These are phyloP conservation scores for Archocentrus centrarchus DNA, from an alignment of 2,113 vertebrate species.

Conservation along the genomic window DNA sequence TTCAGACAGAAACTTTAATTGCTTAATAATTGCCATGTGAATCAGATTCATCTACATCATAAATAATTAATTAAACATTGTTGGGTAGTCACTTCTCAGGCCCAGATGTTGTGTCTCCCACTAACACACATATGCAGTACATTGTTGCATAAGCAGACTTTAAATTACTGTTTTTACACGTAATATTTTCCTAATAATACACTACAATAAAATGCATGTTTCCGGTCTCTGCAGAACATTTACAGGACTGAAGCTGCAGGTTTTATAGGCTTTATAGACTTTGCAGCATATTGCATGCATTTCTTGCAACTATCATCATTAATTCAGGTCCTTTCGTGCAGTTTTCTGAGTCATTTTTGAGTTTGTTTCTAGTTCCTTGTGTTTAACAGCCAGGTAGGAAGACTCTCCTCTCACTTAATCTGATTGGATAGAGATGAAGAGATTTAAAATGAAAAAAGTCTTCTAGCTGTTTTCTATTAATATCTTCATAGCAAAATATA, in stretches of 20 bases:
- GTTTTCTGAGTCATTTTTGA: not conserved
- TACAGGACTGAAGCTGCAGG: not conserved
- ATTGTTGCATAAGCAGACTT: not conserved
- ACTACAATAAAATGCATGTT: not conserved
- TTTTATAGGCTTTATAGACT: not conserved
- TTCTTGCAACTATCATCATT: not conserved
- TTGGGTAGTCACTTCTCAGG: not conserved
- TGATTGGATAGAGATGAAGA: not conserved
- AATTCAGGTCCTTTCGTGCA: not conserved
- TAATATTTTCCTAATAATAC: not conserved
- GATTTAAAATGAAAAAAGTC: accelerated
- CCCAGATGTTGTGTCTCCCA: not conserved
- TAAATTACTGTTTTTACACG: not conserved
- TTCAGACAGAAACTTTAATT: constrained; percentile 21
- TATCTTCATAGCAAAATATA: not conserved
- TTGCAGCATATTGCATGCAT: not conserved
- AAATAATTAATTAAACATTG: constrained; percentile 8
- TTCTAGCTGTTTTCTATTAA: not conserved
- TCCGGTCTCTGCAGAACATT: not conserved
- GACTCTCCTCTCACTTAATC: not conserved
- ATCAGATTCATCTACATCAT: not conserved
- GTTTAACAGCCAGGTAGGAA: not conserved
- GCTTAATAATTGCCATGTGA: constrained; percentile 35
- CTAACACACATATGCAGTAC: not conserved
- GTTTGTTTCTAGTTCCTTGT: not conserved